These are phyloP conservation scores for Carlito syrichta DNA, from an alignment of 2,113 vertebrate genomes.

Conservation along the genomic window DNA sequence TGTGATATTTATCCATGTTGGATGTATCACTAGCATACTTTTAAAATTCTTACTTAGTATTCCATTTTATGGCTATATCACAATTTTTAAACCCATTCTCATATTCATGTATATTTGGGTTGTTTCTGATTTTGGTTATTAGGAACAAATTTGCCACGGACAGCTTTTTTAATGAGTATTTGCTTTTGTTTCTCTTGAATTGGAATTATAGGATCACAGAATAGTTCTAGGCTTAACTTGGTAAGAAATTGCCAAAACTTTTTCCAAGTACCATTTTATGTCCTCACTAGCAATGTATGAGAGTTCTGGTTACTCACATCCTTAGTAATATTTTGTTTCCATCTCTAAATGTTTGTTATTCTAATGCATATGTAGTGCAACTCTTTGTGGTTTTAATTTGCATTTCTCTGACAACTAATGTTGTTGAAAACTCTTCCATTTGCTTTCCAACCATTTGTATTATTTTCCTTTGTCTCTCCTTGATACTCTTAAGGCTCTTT, in stretches of 20 bases:
- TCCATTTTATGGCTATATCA: background rate
- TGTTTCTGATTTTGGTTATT: background rate
- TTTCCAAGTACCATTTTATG: background rate
- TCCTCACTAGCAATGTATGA: background rate
- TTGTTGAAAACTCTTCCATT: background rate
- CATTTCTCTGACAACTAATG: background rate
- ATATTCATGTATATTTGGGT: background rate
- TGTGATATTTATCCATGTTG: background rate
- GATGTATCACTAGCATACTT: background rate
- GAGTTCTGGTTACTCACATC: background rate
- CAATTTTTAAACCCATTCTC: background rate
- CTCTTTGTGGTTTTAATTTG: background rate
- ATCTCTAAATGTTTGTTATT: background rate
- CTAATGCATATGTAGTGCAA: background rate
- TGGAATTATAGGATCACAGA: background rate
- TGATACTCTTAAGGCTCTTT: background rate
- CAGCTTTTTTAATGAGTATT: background rate
- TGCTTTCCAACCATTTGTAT: background rate
- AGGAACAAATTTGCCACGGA: background rate
- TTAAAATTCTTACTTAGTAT: background rate
- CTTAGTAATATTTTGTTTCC: background rate
- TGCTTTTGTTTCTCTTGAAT: constrained; percentile 27
- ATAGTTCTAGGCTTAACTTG: background rate
- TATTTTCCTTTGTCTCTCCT: background rate
- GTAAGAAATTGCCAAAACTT: background rate